Conservation (phyloP, 2,888 invertebrate species). For the Nemotelus pantherinus region DNA sequence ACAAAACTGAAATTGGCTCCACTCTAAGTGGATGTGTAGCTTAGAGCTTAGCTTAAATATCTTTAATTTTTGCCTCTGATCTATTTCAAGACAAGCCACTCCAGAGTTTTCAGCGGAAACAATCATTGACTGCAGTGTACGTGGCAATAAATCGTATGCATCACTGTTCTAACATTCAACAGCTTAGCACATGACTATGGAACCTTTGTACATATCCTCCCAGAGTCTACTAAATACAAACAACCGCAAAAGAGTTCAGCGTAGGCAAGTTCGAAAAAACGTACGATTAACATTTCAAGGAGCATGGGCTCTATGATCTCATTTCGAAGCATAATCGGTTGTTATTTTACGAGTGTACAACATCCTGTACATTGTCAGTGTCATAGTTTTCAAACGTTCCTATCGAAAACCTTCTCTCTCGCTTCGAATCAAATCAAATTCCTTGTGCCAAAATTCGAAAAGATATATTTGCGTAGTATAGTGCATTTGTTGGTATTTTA, state of each 20-base stretch:
- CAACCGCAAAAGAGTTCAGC: neutral
- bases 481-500: neutral
- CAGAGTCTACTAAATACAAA: neutral
- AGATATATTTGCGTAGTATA: constrained; percentile 1
- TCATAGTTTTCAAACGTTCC: constrained; percentile 2
- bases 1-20: too few species aligned
- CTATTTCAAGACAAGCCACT: too few species aligned
- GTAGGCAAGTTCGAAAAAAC: constrained; percentile 8
- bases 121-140: too few species aligned
- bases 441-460: constrained; percentile 12
- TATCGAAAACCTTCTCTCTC: neutral
- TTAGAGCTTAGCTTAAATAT: too few species aligned
- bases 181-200: neutral
- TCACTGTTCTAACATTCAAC: constrained; percentile 19
- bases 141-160: too few species aligned
- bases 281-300: too few species aligned
- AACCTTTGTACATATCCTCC: neutral
- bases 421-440: constrained; percentile 5
- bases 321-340: neutral
- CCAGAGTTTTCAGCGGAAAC: too few species aligned
- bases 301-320: neutral
- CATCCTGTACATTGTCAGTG: constrained; percentile 21
- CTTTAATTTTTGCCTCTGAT: too few species aligned
- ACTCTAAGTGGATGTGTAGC: too few species aligned
- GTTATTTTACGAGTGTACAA: neutral